Evolutionary conservation across 2,113 vertebrate genomes (phyloP).

Genomic region (Orthonyx spaldingii): DNA sequence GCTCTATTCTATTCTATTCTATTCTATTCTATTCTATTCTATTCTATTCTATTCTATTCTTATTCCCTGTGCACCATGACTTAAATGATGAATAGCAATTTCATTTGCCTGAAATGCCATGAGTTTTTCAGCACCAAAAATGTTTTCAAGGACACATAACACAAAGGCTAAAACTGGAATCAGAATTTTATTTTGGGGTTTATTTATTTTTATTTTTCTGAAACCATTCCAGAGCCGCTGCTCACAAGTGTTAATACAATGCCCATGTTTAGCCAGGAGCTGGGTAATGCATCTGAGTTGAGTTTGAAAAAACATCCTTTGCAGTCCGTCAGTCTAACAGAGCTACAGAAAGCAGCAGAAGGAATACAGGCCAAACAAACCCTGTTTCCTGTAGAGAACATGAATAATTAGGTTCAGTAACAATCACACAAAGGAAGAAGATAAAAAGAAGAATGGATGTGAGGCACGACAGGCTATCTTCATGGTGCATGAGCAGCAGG

Average conservation of each 20-base stretch:
- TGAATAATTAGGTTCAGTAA: neutral
- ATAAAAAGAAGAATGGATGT: neutral
- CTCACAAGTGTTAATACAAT: neutral
- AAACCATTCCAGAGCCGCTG: neutral
- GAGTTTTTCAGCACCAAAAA: neutral
- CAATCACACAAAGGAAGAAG: neutral
- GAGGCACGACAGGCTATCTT: neutral
- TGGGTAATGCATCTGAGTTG: neutral
- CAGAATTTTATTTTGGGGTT: neutral
- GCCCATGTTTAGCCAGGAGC: neutral
- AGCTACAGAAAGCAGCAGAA: neutral
- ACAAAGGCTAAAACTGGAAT: neutral
- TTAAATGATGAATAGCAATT: neutral
- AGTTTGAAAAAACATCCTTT: neutral
- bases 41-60: neutral
- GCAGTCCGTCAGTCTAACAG: neutral
- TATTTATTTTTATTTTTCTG: neutral
- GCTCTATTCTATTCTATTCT: neutral
- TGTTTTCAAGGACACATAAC: neutral
- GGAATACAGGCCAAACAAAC: neutral
- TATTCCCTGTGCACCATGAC: rapidly evolving
- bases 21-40: neutral
- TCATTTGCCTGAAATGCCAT: neutral
- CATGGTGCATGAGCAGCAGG: neutral
- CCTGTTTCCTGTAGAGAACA: neutral